Conservation (phyloP, 2,888 invertebrate species). For the Leptinotarsa haldemani region DNA sequence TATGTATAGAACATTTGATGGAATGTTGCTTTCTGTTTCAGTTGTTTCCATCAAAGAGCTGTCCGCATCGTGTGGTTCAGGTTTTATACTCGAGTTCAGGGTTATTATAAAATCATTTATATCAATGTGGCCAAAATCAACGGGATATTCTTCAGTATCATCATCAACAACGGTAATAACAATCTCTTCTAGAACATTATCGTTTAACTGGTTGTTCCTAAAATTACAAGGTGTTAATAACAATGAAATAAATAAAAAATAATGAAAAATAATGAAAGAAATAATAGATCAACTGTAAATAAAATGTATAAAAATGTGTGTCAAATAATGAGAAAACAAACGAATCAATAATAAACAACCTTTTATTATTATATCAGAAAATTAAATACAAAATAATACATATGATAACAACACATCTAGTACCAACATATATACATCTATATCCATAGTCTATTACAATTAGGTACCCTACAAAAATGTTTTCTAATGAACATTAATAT, state of each 20-base stretch:
- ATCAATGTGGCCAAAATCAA: background rate
- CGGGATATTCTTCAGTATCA: background rate
- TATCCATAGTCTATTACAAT: constrained; percentile 5
- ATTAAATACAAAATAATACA: constrained; percentile 26
- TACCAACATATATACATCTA: constrained; percentile 14
- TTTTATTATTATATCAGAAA: constrained; percentile 27
- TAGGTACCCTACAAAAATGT: background rate
- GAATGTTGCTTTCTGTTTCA: background rate
- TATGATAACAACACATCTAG: constrained; percentile 2
- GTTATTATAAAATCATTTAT: background rate
- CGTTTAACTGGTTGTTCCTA: constrained; percentile 32
- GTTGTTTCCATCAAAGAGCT: background rate
- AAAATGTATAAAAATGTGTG: background rate
- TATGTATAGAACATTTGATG: background rate
- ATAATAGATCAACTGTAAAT: background rate
- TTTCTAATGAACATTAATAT: constrained; percentile 1
- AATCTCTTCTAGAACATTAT: constrained; percentile 43
- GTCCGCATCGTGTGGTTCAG: background rate
- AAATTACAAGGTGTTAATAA: constrained; percentile 44
- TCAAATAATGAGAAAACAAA: background rate
- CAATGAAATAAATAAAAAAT: constrained; percentile 8
- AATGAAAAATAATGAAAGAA: background rate
- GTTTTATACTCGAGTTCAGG: background rate
- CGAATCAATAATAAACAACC: background rate
- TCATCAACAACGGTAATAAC: constrained; percentile 33